Conservation (phyloP, 2,797 vertebrate species). For the Manis crassicaudata region DNA sequence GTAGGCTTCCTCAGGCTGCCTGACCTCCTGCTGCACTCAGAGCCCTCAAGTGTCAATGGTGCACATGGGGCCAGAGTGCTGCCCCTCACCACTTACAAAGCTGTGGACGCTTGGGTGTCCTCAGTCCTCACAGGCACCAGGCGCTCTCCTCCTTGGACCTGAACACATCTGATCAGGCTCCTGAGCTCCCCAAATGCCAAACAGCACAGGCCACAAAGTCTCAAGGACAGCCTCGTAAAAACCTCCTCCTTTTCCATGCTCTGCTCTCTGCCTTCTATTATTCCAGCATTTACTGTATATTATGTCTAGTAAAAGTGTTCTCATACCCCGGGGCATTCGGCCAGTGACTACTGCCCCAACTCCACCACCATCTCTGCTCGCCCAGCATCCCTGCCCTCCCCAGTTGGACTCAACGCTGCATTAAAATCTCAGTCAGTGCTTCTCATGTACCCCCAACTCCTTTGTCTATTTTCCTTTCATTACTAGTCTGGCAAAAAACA, state of each 20-base stretch:
- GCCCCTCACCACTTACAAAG: not conserved
- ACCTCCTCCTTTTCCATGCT: not conserved
- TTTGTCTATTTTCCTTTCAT: not conserved
- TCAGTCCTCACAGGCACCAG: accelerated
- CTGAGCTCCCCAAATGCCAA: not conserved
- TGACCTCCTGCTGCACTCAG: not conserved
- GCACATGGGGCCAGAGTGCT: accelerated
- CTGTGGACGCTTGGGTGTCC: not conserved
- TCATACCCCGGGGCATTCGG: accelerated
- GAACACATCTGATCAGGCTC: not conserved
- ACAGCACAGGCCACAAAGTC: not conserved
- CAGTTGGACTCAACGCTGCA: not conserved
- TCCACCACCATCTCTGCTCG: not conserved
- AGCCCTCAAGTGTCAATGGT: accelerated
- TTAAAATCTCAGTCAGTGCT: not conserved
- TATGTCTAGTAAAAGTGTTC: not conserved
- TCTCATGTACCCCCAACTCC: not conserved
- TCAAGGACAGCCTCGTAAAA: not conserved
- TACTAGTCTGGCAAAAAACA: not conserved
- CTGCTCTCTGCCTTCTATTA: not conserved
- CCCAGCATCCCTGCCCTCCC: not conserved
- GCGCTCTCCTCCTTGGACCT: not conserved
- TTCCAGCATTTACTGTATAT: not conserved
- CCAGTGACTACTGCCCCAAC: accelerated
- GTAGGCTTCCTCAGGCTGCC: not conserved